Base-by-base conservation (phyloP, 2,113 vertebrate genomes). In the Budorcas taxicolor region DNA sequence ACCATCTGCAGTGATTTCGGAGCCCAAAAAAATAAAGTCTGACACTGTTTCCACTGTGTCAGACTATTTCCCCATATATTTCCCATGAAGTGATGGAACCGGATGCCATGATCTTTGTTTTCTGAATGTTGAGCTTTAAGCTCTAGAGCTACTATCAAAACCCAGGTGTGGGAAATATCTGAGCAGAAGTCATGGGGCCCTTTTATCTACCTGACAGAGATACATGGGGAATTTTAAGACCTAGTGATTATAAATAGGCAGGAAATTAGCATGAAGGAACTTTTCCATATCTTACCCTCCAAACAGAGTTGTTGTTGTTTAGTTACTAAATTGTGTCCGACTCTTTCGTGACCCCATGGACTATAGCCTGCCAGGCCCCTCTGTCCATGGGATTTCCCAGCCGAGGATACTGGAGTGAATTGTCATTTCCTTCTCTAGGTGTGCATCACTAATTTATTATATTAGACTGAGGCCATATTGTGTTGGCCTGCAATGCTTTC, bases 121-220 rank as follows among this genome's bases (percentile, higher is more conserved):
- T 58, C 57, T 58, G 57, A 58, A 58, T 58, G 57, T 58, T 58
- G 57, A 58, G 57, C 25, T 58, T 58, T 58, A 58, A 58, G 57
- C 27, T 87, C 84, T 97, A 98, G 88, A 98, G 98, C 96, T 97
- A 96, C 98, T 98, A 98, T 97, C 95, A 95, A 98, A 98, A 98
- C 96, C 98, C 98, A 98, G 98, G 98, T 98, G 96, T 98, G 98
- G 97, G 96, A 98, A 98, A 98, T 95, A 95, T 98, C 97, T 98
- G 95, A 97, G 95, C 91, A 97, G 96, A 95, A 98, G 98, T 96
- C 98, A 98, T 98, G 58, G 95, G 98, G 96, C 17, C 89, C 96
- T 98, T 98, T 98, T 98, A 98, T 98, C 98, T 98, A 98, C 91
- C 91, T 97, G 98, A 98, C 98, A 98, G 96, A 99, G 98, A 99